Evolutionary conservation across 2,797 vertebrate genomes (phyloP), one percentile per base, ranked within the genome.

Genomic region (Amblyraja radiata): DNA sequence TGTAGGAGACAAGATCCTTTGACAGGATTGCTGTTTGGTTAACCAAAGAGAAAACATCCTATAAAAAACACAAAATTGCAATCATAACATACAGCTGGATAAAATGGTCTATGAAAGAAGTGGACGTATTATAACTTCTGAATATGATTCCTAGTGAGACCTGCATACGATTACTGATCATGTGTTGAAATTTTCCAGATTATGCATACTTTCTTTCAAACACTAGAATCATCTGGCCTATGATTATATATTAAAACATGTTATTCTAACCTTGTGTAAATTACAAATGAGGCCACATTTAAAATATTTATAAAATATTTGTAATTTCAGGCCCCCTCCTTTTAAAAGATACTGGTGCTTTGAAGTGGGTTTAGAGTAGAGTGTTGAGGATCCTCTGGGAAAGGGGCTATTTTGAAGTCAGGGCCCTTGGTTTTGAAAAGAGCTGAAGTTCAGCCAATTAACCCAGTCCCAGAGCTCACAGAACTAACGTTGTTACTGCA

Each of bases 211-310:
- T 65, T 61, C 83, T 86, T 32, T 86, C 83, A 86, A 86, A 86
- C 18, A 63, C 58, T 8, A 39, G 61, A n/a, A 86, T 86, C 28
- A 86, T 65, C 61, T 65, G 13, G 54, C 28, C n/a, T 63, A n/a
- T 16, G 83, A 63, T 86, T 63, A 65, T 32, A 2, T 16, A 86
- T 86, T 58, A 61, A 61, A 63, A 63, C 58, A 86, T 86, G 13
- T 84, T 63, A 86, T 86, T 86, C 83, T 65, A 84, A 84, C 81
- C 81, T 84, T 63, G 25, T n/a, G 63, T 65, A 86, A 63, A 86
- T 86, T 86, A 86, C 83, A 86, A 86, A 86, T 65, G 83, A 86
- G 61, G 83, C 58, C 28, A 86, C 28, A 16, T 86, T 32, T 86
- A 86, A 86, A 86, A 63, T 86, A 86, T 86, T 86, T 65, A 65